Base-by-base conservation (phyloP, 2,888 invertebrate species). In the Pelosia muscerda region DNA sequence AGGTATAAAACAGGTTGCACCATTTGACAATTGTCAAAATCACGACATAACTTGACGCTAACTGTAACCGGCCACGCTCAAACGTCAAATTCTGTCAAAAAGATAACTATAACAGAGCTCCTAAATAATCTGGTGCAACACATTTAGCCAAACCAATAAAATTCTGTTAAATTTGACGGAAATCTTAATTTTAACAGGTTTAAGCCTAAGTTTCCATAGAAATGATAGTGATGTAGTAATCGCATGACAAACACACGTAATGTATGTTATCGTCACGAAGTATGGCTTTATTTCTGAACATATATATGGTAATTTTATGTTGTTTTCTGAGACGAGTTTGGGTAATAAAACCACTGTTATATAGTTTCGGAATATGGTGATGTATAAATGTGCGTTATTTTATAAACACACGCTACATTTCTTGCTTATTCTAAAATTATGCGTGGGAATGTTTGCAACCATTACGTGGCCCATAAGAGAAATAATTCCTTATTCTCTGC, bases 261-360 rank as follows among this genome's bases (percentile, higher is more conserved):
- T 23, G 60, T 26, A 26, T 34, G 57, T 65, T 63, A 73, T 60
- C 64, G 54, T 42, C 38, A 54, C 68, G 25, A 64, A 31, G 5
- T 73, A 76, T 70, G 42, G 66, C 34, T 73, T 22, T 63, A 73
- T 76, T 38, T 76, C 63, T 13, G 59, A 22, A 31, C 74, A 74
- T 76, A 67, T 67, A 57, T 70, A 76, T 76, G 76, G 10, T 68
- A 79, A 76, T 79, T 65, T 66, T 63, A 79, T 76, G 58, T 59
- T 67, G 60, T 75, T 67, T 62, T 69, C 26, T 28, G 22, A 34
- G 22, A 54, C 22, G 49, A 31, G 9, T 62, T 10, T 54, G 23
- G 54, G 63, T 31, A 54, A 54, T 63, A 63, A 53, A 62, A 42
- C 8, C 49, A 3, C 28, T 22, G 31, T 22, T 55, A 55, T 15